Evolutionary conservation across 2,797 vertebrate species (phyloP), one percentile per base, ranked within the genome.

Genomic region (Lophius americanus): DNA sequence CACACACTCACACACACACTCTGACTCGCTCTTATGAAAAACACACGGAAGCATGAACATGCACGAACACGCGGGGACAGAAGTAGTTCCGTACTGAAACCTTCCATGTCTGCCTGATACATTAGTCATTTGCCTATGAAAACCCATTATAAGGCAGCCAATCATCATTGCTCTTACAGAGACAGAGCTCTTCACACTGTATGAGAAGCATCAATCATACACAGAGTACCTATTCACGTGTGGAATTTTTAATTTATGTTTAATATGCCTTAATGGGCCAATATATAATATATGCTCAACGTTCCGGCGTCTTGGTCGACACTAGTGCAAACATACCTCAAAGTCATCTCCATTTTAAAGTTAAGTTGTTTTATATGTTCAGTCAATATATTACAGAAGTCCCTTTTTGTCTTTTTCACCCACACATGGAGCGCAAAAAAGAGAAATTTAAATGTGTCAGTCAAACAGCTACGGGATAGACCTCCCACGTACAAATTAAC

Each of bases 171-270:
- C 73, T 91, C 87, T 88, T 85, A 82, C 68, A 82, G 78, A 86
- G 88, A 88, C 81, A 68, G 69, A 84, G 70, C 76, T 83, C 81
- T 70, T 67, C 68, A 53, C 61, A 13, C 51, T 53, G 79, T 84
- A 85, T 79, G 76, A 85, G 85, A 76, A 60, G 73, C 89, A 92
- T 92, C 89, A 89, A 92, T 92, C 91, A 89, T 85, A 69, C 59
- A 76, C 7, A 4, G 47, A 55, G 77, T 42, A 75, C 78, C 78
- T 82, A 85, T 86, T 87, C 86, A 87, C 60, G 73, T 85, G 83
- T 91, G 82, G 86, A 82, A 81, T 78, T 78, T 86, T 88, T 90
- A 90, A 89, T 91, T 87, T 81, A 87, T 73, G 75, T 81, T 88
- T 92, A 91, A 89, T 90, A 83, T 78, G 84, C 76, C 76, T 76